Percentiles rank a stretch among this genome's conserved stretches.
Conservation (phyloP, 1,140 invertebrate species). For the Octopus bimaculoides region DNA sequence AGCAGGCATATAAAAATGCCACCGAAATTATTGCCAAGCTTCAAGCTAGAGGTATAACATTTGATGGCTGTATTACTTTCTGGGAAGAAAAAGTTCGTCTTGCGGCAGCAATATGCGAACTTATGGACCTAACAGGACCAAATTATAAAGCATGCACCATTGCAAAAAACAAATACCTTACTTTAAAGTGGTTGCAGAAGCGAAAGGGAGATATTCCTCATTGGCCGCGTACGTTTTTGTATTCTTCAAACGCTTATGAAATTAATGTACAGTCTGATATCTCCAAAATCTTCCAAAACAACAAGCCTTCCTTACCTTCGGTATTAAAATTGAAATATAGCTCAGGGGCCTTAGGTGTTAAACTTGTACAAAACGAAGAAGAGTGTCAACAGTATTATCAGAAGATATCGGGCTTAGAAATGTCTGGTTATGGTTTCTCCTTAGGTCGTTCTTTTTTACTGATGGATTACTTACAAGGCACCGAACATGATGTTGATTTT, state of each 20-base stretch:
- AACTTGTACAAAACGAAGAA: constrained; percentile 24
- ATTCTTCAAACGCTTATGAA: constrained; percentile 17
- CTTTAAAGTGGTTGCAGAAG: constrained; percentile 21
- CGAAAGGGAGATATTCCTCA: constrained; percentile 29
- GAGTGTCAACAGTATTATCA: constrained; percentile 25
- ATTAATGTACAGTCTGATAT: constrained; percentile 22
- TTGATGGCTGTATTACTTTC: constrained; percentile 35
- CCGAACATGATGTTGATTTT: constrained; percentile 39
- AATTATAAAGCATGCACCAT: constrained; percentile 21
- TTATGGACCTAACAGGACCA: constrained; percentile 17
- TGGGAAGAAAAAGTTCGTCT: constrained; percentile 36
- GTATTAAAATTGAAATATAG: constrained; percentile 38
- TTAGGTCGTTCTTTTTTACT: constrained; percentile 30
- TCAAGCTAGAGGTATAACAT: not conserved
- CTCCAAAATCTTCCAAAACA: not conserved
- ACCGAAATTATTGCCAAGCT: constrained; percentile 28
- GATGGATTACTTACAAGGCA: constrained; percentile 30
- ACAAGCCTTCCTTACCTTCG: constrained; percentile 23
- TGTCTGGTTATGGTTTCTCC: constrained; percentile 32
- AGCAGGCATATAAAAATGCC: constrained; percentile 21
- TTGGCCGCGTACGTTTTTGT: constrained; percentile 28
- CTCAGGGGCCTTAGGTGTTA: constrained; percentile 35
- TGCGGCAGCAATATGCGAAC: constrained; percentile 24
- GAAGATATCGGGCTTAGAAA: constrained; percentile 18
- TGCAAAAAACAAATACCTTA: constrained; percentile 35